phyloP scores from a whole-genome alignment of 2,113 vertebrate genomes.

The Strigops habroptila region DNA sequence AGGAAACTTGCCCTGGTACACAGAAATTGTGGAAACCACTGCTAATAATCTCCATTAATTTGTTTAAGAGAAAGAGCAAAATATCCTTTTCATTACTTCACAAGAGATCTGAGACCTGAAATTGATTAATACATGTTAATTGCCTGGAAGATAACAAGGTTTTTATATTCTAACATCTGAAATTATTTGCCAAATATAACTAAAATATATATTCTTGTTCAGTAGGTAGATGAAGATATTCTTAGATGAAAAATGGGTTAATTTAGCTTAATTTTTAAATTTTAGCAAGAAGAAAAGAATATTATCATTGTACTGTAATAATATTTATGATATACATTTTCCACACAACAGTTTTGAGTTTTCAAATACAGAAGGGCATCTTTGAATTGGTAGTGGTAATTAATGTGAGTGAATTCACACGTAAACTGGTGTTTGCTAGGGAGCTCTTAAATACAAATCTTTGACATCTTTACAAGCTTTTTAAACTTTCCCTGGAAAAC shows the following conservation, averaged over 20 bases:
- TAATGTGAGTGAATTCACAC: not conserved
- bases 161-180: rapidly evolving
- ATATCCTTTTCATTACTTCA: not conserved
- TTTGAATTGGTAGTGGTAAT: not conserved
- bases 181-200: not conserved
- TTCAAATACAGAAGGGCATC: not conserved
- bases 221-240: not conserved
- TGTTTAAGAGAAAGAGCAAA: not conserved
- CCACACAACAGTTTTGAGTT: not conserved
- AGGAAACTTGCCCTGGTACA: not conserved
- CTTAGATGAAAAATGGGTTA: not conserved
- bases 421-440: not conserved
- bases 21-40: not conserved
- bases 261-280: not conserved
- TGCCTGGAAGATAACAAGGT: not conserved
- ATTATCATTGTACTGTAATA: not conserved
- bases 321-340: not conserved
- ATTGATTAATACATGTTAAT: not conserved
- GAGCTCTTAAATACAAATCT: not conserved
- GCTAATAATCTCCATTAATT: not conserved
- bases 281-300: not conserved
- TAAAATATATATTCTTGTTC: not conserved
- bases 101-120: not conserved
- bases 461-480: slow-evolving; percentile 10
- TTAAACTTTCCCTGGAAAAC: not conserved